phyloP scores from a whole-genome alignment of 2,797 vertebrate species.

The Epinephelus coioides region DNA sequence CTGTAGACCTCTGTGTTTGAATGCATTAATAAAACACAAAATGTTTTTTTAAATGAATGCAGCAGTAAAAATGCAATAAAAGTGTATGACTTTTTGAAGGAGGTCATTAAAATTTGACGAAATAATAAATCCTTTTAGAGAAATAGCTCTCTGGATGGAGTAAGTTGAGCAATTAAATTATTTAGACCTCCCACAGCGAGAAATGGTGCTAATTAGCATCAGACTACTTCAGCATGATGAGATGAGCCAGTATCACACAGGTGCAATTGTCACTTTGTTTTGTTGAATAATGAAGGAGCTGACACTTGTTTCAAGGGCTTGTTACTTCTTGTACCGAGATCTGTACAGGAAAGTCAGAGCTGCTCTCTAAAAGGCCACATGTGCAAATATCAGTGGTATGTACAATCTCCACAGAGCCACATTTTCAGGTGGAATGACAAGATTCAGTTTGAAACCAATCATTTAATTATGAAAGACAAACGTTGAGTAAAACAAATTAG shows the following conservation, averaged over 20 bases:
- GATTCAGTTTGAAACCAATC: slow-evolving; percentile 1
- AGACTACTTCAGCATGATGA: slow-evolving; percentile 70
- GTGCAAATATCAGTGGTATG: slow-evolving; percentile 8
- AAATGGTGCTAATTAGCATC: slow-evolving; percentile 78
- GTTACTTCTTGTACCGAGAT: slow-evolving; percentile 41
- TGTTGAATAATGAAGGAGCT: slow-evolving; percentile 72
- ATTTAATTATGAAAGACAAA: slow-evolving; percentile 51
- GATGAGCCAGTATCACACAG: slow-evolving; percentile 73
- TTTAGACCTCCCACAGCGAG: slow-evolving; percentile 73
- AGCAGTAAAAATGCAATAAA: slow-evolving; percentile 68
- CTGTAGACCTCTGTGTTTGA: slow-evolving; percentile 52
- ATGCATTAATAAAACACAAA: slow-evolving; percentile 65
- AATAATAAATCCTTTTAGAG: slow-evolving; percentile 73
- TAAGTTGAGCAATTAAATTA: slow-evolving; percentile 75
- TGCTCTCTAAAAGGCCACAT: slow-evolving; percentile 38
- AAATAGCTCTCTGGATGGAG: slow-evolving; percentile 35
- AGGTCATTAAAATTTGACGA: slow-evolving; percentile 71
- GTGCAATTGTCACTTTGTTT: slow-evolving; percentile 75
- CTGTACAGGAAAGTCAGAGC: slow-evolving; percentile 31
- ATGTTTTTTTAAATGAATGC: slow-evolving; percentile 51
- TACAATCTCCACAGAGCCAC: slow-evolving; percentile 2
- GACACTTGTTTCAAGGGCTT: slow-evolving; percentile 68
- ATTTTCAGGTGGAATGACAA: slow-evolving; percentile 22
- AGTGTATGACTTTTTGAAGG: slow-evolving; percentile 58
- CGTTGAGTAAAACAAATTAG: slow-evolving; percentile 54